These are phyloP conservation scores for Agrilus planipennis DNA, from an alignment of 1,140 invertebrate species.

Conservation along the genomic window DNA sequence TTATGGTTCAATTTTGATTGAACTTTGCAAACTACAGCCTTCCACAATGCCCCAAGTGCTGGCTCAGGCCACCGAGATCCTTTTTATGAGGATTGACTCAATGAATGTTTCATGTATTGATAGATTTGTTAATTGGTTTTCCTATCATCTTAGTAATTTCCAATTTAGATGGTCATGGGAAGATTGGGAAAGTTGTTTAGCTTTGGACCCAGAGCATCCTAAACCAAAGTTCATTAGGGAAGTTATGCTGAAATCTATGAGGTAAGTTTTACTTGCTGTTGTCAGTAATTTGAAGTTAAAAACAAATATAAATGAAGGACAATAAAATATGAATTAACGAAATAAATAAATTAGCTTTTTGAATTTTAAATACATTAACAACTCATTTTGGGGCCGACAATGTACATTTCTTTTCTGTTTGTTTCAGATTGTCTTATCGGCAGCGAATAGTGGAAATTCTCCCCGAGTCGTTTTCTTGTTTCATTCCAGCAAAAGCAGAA, in stretches of 20 bases:
- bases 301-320: background rate
- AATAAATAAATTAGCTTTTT: background rate
- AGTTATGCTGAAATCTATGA: conserved; percentile 79
- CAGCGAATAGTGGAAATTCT: conserved; percentile 87
- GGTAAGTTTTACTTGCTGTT: too few relatives aligned
- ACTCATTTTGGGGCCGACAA: background rate
- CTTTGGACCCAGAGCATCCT: conserved; percentile 81
- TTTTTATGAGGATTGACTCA: conserved; percentile 90
- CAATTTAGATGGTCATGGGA: conserved; percentile 99
- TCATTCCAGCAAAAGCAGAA: conserved; percentile 69
- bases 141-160: conserved; percentile 98
- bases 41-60: conserved; percentile 95
- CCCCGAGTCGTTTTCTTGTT: conserved; percentile 70
- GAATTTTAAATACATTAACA: too few relatives aligned
- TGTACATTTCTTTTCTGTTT: too few relatives aligned
- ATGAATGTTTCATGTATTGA: conserved; percentile 97
- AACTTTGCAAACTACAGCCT: conserved; percentile 93
- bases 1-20: conserved; percentile 92
- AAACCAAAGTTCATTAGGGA: conserved; percentile 94
- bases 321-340: background rate
- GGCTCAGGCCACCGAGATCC: conserved; percentile 93
- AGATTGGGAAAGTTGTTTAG: conserved; percentile 77
- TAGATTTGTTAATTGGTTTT: conserved; percentile 95
- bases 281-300: background rate
- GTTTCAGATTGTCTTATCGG: conserved; percentile 84